These are phyloP conservation scores for Eunapius fragilis DNA, from an alignment of 37 sponge, comb jelly and placozoan genomes.

Conservation along the genomic window DNA sequence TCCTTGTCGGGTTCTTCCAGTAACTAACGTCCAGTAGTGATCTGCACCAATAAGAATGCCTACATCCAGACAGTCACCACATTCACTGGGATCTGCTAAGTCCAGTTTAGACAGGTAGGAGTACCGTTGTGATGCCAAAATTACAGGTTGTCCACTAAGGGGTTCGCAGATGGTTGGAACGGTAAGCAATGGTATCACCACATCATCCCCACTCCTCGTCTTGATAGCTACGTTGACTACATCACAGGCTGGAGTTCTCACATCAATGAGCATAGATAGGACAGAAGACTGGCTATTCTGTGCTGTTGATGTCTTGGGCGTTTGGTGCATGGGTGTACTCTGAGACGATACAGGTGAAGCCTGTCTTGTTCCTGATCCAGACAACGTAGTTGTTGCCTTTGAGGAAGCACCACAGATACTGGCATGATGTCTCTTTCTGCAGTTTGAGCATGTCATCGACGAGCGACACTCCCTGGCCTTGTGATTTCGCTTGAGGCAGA, in stretches of 20 bases:
- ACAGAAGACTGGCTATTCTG: slow-evolving; percentile 2
- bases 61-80: too few relatives aligned
- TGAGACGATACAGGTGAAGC: too few relatives aligned
- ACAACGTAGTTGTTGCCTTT: too few relatives aligned
- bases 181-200: too few relatives aligned
- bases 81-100: slow-evolving; percentile 18
- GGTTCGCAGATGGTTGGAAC: too few relatives aligned
- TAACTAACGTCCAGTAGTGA: too few relatives aligned
- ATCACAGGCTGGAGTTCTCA: too few relatives aligned
- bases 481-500: slow-evolving; percentile 33
- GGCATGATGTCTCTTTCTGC: slow-evolving; percentile 25
- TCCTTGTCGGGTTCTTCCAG: too few relatives aligned
- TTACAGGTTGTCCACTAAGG: slow-evolving; percentile 28
- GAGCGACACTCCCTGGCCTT: slow-evolving; percentile 29
- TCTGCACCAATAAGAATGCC: too few relatives aligned
- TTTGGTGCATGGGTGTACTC: slow-evolving; percentile 9
- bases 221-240: too few relatives aligned
- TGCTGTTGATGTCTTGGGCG: slow-evolving; percentile 2
- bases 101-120: slow-evolving; percentile 15
- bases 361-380: too few relatives aligned
- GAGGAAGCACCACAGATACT: slow-evolving; percentile 10
- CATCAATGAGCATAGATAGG: background rate
- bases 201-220: too few relatives aligned
- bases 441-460: background rate
- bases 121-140: background rate